Percentiles rank a stretch among this genome's conserved stretches.
Conservation (phyloP, 2,888 invertebrate species). For the Amblyjoppa fuscipennis region DNA sequence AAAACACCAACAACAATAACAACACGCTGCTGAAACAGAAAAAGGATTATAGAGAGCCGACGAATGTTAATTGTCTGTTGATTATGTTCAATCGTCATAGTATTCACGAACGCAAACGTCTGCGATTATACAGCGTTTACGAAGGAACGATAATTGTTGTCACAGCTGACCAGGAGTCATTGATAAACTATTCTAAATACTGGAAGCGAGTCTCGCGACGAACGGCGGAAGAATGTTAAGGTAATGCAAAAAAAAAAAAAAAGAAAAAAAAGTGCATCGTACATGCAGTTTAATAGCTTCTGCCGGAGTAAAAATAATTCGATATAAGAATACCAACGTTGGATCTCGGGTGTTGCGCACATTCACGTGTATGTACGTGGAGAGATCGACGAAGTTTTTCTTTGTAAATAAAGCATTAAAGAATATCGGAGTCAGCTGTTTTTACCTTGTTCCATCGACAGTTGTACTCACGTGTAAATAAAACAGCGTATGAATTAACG, state of each 20-base stretch:
- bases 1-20: neutral
- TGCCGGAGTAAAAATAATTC: constrained; percentile 42
- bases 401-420: constrained; percentile 60
- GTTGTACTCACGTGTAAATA: constrained; percentile 63
- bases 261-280: constrained; percentile 11
- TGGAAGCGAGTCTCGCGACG: neutral
- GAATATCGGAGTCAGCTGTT: constrained; percentile 54
- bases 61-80: constrained; percentile 25
- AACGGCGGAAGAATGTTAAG: neutral
- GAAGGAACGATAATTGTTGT: constrained; percentile 29
- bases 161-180: constrained; percentile 33
- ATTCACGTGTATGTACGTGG: constrained; percentile 12
- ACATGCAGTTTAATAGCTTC: constrained; percentile 61
- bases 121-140: constrained; percentile 8
- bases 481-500: constrained; percentile 56
- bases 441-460: constrained; percentile 54
- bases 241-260: neutral
- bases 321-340: constrained; percentile 17
- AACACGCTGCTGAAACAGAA: constrained; percentile 12
- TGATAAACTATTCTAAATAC: constrained; percentile 42
- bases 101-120: constrained; percentile 1
- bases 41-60: constrained; percentile 22
- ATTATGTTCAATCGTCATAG: constrained; percentile 6
- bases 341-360: constrained; percentile 37
- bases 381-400: constrained; percentile 24